These are phyloP conservation scores for Pseudopipra pipra DNA, from an alignment of 2,113 vertebrate species.

Conservation along the genomic window DNA sequence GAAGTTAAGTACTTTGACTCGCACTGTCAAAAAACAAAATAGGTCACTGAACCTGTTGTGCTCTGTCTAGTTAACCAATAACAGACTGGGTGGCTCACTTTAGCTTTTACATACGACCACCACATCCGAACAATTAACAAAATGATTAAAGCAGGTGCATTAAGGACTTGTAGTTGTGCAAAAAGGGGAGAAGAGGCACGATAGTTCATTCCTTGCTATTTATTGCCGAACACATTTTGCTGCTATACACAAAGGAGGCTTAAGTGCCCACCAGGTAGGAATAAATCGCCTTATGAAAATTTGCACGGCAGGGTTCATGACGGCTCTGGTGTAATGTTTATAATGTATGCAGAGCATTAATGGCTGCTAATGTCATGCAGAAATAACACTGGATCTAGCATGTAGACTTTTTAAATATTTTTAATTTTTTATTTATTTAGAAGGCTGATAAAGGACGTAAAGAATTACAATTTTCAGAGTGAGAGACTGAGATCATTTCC, in stretches of 20 bases:
- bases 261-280: constrained; percentile 71
- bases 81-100: constrained; percentile 43
- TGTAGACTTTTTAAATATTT: not conserved
- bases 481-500: not conserved
- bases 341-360: constrained; percentile 69
- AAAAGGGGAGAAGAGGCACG: not conserved
- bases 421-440: not conserved
- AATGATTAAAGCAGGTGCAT: not conserved
- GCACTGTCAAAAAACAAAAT: constrained; percentile 76
- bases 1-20: constrained; percentile 84
- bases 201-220: constrained; percentile 42
- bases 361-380: constrained; percentile 51
- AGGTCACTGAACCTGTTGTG: constrained; percentile 78
- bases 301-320: constrained; percentile 59
- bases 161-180: constrained; percentile 27
- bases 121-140: not conserved
- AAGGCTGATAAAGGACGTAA: not conserved
- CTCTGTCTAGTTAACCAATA: constrained; percentile 78
- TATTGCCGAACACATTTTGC: constrained; percentile 64
- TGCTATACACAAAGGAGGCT: constrained; percentile 65
- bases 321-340: constrained; percentile 67
- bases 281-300: constrained; percentile 78
- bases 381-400: constrained; percentile 52
- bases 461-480: not conserved
- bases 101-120: not conserved